Conservation (phyloP, 2,113 vertebrate genomes). For the Callospermophilus lateralis region DNA sequence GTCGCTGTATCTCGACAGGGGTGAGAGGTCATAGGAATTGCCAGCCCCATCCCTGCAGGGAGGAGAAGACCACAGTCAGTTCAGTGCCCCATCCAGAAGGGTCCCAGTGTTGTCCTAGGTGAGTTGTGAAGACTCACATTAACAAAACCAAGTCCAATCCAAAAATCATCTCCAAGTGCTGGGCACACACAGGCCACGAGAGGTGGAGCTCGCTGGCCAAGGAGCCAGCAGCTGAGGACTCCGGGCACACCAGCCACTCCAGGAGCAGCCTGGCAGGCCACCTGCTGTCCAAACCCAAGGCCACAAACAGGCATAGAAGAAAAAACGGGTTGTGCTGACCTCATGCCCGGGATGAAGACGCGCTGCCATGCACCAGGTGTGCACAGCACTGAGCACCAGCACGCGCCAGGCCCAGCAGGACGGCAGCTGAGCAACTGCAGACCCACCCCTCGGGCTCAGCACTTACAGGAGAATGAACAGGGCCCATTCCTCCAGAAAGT, state of each 20-base stretch:
- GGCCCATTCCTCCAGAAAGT: background rate
- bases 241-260: fast-evolving
- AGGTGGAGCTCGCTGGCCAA: background rate
- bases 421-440: background rate
- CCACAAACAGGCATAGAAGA: fast-evolving
- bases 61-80: fast-evolving
- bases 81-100: fast-evolving
- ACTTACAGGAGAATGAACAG: background rate
- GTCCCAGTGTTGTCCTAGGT: background rate
- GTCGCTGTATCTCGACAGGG: slow-evolving; percentile 90
- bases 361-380: too few relatives aligned
- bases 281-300: background rate
- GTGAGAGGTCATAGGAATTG: slow-evolving; percentile 94
- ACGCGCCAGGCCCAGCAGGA: fast-evolving
- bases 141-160: background rate
- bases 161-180: too few relatives aligned
- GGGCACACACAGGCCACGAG: fast-evolving
- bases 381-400: background rate
- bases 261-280: background rate
- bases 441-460: background rate
- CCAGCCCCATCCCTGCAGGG: slow-evolving; percentile 90
- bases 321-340: fast-evolving
- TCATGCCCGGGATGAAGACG: background rate
- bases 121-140: too few relatives aligned
- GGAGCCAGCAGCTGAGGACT: fast-evolving